These are phyloP conservation scores for Tribolium castaneum DNA, from an alignment of 1,140 invertebrate genomes.

Conservation along the genomic window DNA sequence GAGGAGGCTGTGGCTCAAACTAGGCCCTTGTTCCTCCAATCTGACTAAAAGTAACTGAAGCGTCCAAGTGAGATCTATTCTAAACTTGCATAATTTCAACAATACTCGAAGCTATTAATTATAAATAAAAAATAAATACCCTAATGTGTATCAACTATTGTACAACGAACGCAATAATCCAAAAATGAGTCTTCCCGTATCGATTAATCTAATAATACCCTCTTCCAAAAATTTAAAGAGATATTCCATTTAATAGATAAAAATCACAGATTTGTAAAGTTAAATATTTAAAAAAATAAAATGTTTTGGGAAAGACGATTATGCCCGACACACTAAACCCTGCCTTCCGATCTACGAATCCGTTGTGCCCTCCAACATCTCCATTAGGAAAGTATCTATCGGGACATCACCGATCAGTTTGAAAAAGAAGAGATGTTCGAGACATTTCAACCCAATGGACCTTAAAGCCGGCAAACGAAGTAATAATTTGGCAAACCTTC, in stretches of 20 bases:
- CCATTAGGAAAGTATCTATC: slow-evolving; percentile 77
- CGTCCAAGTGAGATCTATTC: slow-evolving; percentile 35
- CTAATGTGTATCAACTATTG: slow-evolving; percentile 27
- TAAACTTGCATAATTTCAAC: slow-evolving; percentile 11
- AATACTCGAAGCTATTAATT: slow-evolving; percentile 17
- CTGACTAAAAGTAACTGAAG: slow-evolving; percentile 5
- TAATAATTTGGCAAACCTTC: slow-evolving; percentile 93
- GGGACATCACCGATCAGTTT: slow-evolving; percentile 84
- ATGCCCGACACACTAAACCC: slow-evolving; percentile 10
- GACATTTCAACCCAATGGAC: slow-evolving; percentile 95
- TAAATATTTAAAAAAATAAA: slow-evolving; percentile 36
- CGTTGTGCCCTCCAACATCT: slow-evolving; percentile 74
- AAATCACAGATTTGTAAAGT: slow-evolving; percentile 49
- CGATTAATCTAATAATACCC: slow-evolving; percentile 49
- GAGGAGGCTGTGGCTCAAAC: neutral
- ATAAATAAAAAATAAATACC: slow-evolving; percentile 44
- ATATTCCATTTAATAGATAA: slow-evolving; percentile 44
- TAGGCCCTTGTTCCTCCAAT: neutral
- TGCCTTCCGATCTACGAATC: slow-evolving; percentile 52
- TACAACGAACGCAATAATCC: neutral
- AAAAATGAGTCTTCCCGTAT: slow-evolving; percentile 34
- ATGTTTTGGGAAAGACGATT: slow-evolving; percentile 33
- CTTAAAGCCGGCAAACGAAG: slow-evolving; percentile 92
- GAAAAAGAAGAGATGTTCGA: slow-evolving; percentile 96
- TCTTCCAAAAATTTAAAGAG: slow-evolving; percentile 45